A percentile compares a stretch with the other conserved stretches of the same genome.
These are phyloP conservation scores for Corythoichthys haematopterus DNA, from an alignment of 2,113 vertebrate species.

Conservation along the genomic window DNA sequence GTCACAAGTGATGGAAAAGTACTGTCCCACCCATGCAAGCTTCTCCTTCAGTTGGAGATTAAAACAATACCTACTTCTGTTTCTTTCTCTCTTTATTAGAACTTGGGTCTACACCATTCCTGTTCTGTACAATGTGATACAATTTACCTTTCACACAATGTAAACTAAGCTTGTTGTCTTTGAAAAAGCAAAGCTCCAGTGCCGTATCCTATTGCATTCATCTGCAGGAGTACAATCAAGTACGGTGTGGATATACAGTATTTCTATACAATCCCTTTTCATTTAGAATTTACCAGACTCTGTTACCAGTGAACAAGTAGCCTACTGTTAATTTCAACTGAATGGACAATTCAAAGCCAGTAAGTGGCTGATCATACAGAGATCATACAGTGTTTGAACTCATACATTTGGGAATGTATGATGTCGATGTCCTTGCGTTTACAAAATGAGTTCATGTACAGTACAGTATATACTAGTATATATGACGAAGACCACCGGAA, in stretches of 20 bases:
- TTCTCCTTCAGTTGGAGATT: constrained; percentile 25
- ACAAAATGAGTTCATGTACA: neutral
- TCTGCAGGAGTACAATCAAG: neutral
- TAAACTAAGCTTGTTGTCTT: neutral
- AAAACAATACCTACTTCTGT: constrained; percentile 22
- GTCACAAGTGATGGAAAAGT: constrained; percentile 48
- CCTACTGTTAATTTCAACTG: neutral
- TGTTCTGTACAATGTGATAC: neutral
- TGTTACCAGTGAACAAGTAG: neutral
- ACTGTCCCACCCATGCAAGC: constrained; percentile 19
- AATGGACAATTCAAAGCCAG: no score
- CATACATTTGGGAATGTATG: neutral
- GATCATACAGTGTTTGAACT: no score
- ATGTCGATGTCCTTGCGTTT: neutral
- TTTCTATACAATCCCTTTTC: neutral
- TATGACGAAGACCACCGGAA: neutral
- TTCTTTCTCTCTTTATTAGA: constrained; percentile 2
- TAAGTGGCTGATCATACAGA: no score
- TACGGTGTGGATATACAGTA: neutral
- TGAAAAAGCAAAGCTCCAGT: neutral
- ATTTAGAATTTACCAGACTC: neutral
- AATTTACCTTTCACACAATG: neutral
- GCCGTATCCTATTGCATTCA: neutral
- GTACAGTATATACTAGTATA: no score
- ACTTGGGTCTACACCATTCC: neutral